phyloP scores from a whole-genome alignment of 1,140 invertebrate genomes.

The Formica selysi region DNA sequence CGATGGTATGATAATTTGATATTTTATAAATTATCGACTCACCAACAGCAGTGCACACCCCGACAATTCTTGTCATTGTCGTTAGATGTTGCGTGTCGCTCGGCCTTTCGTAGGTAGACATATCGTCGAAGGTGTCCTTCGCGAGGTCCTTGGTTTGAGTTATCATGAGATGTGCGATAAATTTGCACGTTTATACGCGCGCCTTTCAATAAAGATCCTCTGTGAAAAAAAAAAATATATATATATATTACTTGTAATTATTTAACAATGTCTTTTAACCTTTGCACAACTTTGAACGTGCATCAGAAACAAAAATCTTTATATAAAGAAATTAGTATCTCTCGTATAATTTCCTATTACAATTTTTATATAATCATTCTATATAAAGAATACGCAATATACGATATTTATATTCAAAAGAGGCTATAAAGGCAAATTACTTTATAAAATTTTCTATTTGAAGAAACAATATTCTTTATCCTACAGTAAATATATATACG shows the following conservation, averaged over 20 bases:
- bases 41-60: constrained; percentile 77
- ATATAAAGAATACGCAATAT: not conserved
- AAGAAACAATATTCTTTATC: too few relatives aligned
- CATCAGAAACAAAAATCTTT: not conserved
- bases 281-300: not conserved
- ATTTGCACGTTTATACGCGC: constrained; percentile 1
- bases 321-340: not conserved
- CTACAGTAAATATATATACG: too few relatives aligned
- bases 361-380: too few relatives aligned
- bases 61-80: constrained; percentile 76
- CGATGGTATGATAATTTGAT: not conserved
- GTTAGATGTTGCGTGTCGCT: constrained; percentile 67
- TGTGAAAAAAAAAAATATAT: not conserved
- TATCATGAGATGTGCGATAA: constrained; percentile 59
- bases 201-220: constrained; percentile 10
- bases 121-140: constrained; percentile 36
- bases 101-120: constrained; percentile 66
- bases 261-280: not conserved
- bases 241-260: constrained; percentile 10
- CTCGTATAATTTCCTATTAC: not conserved
- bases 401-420: not conserved
- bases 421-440: not conserved
- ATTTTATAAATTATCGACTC: constrained; percentile 57
- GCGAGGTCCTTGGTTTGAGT: constrained; percentile 60
- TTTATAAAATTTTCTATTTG: not conserved